These are phyloP conservation scores for Yponomeuta malinellus DNA, from an alignment of 2,888 invertebrate species.

Conservation along the genomic window DNA sequence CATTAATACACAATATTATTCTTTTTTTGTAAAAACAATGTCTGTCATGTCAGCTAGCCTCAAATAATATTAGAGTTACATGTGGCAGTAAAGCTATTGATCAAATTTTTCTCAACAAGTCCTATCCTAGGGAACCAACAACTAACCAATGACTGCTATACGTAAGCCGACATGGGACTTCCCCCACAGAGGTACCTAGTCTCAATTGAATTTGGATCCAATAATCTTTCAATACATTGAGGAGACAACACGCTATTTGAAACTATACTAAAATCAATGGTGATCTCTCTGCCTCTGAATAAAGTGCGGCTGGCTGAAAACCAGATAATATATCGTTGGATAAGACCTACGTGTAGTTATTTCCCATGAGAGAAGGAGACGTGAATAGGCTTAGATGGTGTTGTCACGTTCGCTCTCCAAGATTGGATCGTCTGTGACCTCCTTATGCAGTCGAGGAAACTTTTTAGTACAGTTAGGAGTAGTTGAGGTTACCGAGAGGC, in stretches of 20 bases:
- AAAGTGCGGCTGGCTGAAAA: neutral
- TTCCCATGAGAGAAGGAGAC: neutral
- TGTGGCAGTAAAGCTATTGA: no score
- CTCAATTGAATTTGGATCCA: constrained; percentile 3
- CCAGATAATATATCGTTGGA: neutral
- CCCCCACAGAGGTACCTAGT: neutral
- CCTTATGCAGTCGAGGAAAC: no score
- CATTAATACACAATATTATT: no score
- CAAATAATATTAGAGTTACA: no score
- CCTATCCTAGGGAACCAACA: no score
- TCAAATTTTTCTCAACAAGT: no score
- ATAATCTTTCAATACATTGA: neutral
- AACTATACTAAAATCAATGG: neutral
- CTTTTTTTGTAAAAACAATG: no score
- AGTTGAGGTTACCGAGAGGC: no score
- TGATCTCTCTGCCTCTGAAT: neutral
- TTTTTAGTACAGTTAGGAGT: no score
- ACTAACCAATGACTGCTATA: neutral
- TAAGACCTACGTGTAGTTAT: neutral
- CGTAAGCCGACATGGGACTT: neutral
- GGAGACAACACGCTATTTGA: neutral
- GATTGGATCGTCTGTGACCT: neutral
- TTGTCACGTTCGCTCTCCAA: neutral
- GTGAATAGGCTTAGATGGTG: neutral
- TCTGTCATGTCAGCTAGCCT: no score